Conservation (phyloP, 1,140 invertebrate species). For the Dendrolimus kikuchii region DNA sequence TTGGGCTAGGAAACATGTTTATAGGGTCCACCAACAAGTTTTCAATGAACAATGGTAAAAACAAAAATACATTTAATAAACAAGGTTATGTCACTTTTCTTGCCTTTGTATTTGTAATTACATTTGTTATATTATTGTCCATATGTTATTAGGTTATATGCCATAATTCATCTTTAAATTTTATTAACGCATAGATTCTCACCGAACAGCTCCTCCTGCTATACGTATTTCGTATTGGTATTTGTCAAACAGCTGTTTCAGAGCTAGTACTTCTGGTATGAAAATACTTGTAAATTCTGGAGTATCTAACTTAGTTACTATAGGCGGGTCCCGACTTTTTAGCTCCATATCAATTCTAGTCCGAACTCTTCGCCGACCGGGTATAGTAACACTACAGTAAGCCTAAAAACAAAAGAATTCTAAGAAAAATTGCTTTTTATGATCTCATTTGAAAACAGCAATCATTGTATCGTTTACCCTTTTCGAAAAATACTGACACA, state of each 20-base stretch:
- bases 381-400: slow-evolving; percentile 21
- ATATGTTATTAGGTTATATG: background rate
- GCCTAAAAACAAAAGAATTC: slow-evolving; percentile 17
- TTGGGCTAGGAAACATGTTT: no score
- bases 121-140: background rate
- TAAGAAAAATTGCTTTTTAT: background rate
- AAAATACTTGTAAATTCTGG: slow-evolving; percentile 87
- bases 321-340: slow-evolving; percentile 75
- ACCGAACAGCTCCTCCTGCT: slow-evolving; percentile 94
- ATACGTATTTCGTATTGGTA: slow-evolving; percentile 91
- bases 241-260: slow-evolving; percentile 85
- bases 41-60: no score
- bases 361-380: slow-evolving; percentile 19
- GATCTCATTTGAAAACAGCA: background rate
- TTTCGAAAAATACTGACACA: slow-evolving; percentile 8
- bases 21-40: no score
- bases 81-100: no score
- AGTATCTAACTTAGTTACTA: slow-evolving; percentile 79
- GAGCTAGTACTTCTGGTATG: slow-evolving; percentile 81
- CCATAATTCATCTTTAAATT: background rate
- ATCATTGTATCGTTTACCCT: slow-evolving; percentile 13
- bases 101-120: no score
- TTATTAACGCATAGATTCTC: background rate
- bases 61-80: no score
- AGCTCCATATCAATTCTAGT: slow-evolving; percentile 58